phyloP scores from a whole-genome alignment of 2,888 invertebrate species.

The Drosophila algonquin region DNA sequence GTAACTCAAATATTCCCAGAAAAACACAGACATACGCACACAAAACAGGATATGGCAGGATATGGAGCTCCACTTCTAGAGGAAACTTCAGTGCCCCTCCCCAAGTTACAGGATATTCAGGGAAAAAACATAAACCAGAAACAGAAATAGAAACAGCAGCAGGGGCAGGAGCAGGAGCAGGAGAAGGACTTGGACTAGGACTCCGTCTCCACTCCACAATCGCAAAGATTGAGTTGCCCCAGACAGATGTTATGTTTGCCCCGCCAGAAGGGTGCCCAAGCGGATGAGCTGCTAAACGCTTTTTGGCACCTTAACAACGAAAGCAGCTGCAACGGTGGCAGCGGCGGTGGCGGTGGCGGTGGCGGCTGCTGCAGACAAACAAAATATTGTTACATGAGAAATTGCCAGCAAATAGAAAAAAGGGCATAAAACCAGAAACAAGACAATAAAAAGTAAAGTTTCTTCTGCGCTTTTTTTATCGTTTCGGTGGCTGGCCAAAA shows the following conservation, averaged over 20 bases:
- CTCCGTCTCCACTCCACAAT: conserved; percentile 3
- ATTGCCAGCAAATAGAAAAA: conserved; percentile 57
- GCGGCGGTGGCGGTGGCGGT: conserved; percentile 54
- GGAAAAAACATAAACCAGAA: conserved; percentile 35
- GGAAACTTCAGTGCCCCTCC: conserved; percentile 14
- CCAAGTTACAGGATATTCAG: conserved; percentile 29
- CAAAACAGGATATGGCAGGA: conserved; percentile 55
- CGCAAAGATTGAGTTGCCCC: conserved; percentile 40
- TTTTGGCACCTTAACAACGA: conserved; percentile 68
- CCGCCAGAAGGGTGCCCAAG: conserved; percentile 33
- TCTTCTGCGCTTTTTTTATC: conserved; percentile 17
- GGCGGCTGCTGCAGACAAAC: conserved; percentile 41
- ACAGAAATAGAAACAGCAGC: neutral
- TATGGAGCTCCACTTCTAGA: conserved; percentile 40
- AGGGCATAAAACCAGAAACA: conserved; percentile 22
- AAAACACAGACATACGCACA: conserved; percentile 4
- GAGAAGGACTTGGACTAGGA: neutral
- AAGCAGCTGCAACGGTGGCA: conserved; percentile 59
- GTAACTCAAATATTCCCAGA: conserved; percentile 67
- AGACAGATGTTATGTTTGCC: conserved; percentile 34
- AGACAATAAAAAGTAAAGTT: conserved; percentile 48
- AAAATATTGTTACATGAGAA: conserved; percentile 65
- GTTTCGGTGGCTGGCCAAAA: conserved; percentile 37
- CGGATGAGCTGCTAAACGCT: conserved; percentile 55
- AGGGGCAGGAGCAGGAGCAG: neutral